Evolutionary conservation across 2,888 invertebrate genomes (phyloP), one percentile per base, ranked within the genome.

Genomic region (Apodemia mormo): DNA sequence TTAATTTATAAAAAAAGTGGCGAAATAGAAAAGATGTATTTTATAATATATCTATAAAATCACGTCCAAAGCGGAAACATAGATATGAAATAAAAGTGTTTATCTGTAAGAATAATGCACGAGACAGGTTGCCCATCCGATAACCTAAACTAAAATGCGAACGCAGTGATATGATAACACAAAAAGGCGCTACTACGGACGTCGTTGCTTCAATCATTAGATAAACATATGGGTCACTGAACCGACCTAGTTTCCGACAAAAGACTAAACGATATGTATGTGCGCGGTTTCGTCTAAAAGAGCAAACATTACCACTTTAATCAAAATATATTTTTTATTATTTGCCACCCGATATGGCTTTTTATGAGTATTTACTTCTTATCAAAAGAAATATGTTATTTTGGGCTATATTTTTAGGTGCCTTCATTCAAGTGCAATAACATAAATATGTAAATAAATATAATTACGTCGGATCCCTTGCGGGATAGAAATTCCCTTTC

Each of bases 141-240:
- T 92, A 92, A 90, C 89, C 89, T 79, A 87, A 85, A 88, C 87
- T 84, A 85, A 89, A 90, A 90, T 79, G 85, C 89, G 90, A 88
- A 85, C 89, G 80, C 78, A 80, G 78, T 80, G 86, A 87, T 86
- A 80, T 81, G 90, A 90, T 89, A 89, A 86, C 76, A 79, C 74
- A 77, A 78, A 78, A 77, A 80, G 81, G 82, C 80, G 81, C 78
- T 81, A 77, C 74, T 72, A 81, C 84, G 85, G 83, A 84, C 85
- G 61, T 52, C 85, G 85, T 83, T 82, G 80, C 81, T 83, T 85
- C 90, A 89, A 90, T 90, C 87, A 83, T 86, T 91, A 92, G 92
- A 92, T 92, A 93, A 93, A 93, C 93, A 93, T 89, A 92, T 92
- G 84, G 93, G 92, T 91, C 92, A 89, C 85, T 93, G 93, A 93